These are phyloP conservation scores for Arctopsyche grandis DNA, from an alignment of 1,140 invertebrate genomes.

Conservation along the genomic window DNA sequence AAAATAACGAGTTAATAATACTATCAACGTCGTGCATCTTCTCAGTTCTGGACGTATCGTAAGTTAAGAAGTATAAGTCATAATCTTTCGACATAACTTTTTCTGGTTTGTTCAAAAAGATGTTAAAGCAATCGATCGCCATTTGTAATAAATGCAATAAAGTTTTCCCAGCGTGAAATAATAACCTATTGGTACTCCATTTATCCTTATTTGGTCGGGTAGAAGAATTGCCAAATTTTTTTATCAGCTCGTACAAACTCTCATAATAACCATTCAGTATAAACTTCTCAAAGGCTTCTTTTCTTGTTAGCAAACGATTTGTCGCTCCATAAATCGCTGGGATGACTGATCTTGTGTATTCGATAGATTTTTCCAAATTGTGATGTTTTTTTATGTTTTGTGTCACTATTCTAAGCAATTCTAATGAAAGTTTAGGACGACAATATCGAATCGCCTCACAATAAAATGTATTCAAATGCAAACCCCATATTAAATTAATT, in stretches of 20 bases:
- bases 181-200: constrained; percentile 28
- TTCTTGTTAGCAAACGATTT: constrained; percentile 5
- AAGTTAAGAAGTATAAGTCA: constrained; percentile 44
- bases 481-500: constrained; percentile 40
- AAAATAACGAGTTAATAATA: constrained; percentile 26
- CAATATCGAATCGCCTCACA: constrained; percentile 46
- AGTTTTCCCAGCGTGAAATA: constrained; percentile 39
- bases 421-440: constrained; percentile 35
- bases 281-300: constrained; percentile 19
- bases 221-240: constrained; percentile 49
- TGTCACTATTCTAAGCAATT: constrained; percentile 41
- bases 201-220: constrained; percentile 38
- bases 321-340: constrained; percentile 37
- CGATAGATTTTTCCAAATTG: constrained; percentile 27
- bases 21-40: constrained; percentile 35
- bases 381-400: constrained; percentile 42
- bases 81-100: not conserved
- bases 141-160: constrained; percentile 37
- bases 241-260: constrained; percentile 42
- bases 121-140: constrained; percentile 42
- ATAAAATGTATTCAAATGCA: constrained; percentile 43
- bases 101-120: constrained; percentile 31
- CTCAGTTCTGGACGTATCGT: constrained; percentile 15
- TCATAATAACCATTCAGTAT: constrained; percentile 33
- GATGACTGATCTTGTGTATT: constrained; percentile 5